A percentile compares a stretch with the other conserved stretches of the same genome.
phyloP scores from a whole-genome alignment of 2,797 vertebrate species.

The Catamblyrhynchus diadema region DNA sequence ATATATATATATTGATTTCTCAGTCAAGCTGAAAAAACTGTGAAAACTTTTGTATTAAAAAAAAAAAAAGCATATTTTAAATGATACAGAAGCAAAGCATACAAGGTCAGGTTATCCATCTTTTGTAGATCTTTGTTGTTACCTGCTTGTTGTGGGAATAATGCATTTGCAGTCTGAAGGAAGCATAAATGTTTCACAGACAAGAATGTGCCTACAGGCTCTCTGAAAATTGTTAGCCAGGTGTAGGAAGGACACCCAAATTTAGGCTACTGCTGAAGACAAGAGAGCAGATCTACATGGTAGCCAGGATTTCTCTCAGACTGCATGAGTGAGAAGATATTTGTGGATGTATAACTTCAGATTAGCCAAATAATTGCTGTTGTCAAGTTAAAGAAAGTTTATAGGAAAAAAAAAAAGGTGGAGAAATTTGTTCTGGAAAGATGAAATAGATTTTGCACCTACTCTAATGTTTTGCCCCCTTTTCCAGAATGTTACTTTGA shows the following conservation, averaged over 20 bases:
- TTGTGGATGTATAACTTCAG: not conserved
- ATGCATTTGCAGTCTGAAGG: not conserved
- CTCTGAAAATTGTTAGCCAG: not conserved
- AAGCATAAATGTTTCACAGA: not conserved
- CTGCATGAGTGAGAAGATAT: not conserved
- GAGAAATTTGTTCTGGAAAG: not conserved
- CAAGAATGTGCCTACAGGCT: not conserved
- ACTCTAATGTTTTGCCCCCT: fast-evolving
- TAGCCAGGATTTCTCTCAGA: not conserved
- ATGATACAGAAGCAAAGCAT: not conserved
- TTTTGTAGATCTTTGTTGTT: not conserved
- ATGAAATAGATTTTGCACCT: not conserved
- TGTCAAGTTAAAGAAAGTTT: not conserved
- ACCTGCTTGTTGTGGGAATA: not conserved
- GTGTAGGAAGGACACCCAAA: not conserved
- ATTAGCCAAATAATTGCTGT: not conserved
- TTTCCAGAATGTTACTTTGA: not conserved
- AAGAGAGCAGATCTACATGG: not conserved
- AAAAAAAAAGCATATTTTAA: not conserved
- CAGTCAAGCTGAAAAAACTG: not conserved
- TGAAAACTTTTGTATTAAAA: not conserved
- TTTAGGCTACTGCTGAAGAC: not conserved
- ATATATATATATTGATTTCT: not conserved
- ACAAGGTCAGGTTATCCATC: not conserved
- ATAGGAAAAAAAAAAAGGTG: not conserved